These are phyloP conservation scores for Limnephilus auricula DNA, from an alignment of 2,888 invertebrate species.

Conservation along the genomic window DNA sequence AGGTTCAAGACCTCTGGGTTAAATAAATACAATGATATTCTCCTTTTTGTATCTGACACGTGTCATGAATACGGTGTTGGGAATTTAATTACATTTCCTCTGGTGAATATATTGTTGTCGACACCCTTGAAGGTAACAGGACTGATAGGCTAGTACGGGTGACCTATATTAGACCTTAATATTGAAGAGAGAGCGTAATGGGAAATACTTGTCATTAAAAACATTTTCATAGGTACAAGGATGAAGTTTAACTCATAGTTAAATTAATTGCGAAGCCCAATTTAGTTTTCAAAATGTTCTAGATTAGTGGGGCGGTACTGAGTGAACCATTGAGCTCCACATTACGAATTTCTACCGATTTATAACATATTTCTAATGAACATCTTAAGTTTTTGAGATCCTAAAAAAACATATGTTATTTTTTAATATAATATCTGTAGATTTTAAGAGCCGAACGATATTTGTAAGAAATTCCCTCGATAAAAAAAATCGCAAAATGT, in stretches of 20 bases:
- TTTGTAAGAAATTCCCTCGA: too few species aligned
- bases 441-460: too few species aligned
- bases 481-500: too few species aligned
- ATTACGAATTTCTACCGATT: too few species aligned
- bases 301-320: not conserved
- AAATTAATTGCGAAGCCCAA: not conserved
- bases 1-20: not conserved
- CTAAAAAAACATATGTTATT: too few species aligned
- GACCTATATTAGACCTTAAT: not conserved
- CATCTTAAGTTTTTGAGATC: too few species aligned
- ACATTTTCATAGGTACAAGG: not conserved
- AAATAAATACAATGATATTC: not conserved
- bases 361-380: too few species aligned
- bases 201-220: not conserved
- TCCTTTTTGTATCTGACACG: slow-evolving; percentile 2
- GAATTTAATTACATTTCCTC: not conserved
- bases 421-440: too few species aligned
- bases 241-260: not conserved
- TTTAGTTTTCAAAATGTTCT: not conserved
- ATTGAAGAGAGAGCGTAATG: not conserved
- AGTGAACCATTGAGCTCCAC: not conserved
- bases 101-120: not conserved
- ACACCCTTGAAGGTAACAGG: not conserved
- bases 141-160: not conserved
- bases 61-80: not conserved